phyloP scores from a whole-genome alignment of 1,140 invertebrate species.

The Danaus melanippus region DNA sequence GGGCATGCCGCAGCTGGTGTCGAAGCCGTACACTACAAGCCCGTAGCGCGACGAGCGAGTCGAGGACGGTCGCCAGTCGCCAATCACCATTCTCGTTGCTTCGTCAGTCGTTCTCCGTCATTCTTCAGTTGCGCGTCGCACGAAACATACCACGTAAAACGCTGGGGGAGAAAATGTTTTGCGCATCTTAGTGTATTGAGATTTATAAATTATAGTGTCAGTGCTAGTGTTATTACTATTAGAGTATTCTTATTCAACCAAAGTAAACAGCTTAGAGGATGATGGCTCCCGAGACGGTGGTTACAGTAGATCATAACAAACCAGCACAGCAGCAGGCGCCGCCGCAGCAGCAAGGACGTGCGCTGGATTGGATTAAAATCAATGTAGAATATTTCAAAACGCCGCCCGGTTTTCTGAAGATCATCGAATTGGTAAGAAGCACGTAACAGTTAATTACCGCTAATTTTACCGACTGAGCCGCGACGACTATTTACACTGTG shows the following conservation, averaged over 20 bases:
- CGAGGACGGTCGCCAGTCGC: slow-evolving; percentile 28
- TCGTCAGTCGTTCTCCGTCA: slow-evolving; percentile 23
- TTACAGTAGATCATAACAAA: slow-evolving; percentile 75
- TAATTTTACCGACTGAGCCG: slow-evolving; percentile 11
- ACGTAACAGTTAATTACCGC: slow-evolving; percentile 9
- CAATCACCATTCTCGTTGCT: slow-evolving; percentile 28
- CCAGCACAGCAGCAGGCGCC: slow-evolving; percentile 69
- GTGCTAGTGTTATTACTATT: slow-evolving; percentile 46
- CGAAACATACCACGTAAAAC: slow-evolving; percentile 48
- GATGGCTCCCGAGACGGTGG: slow-evolving; percentile 80
- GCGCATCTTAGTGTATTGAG: slow-evolving; percentile 48
- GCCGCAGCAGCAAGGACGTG: slow-evolving; percentile 67
- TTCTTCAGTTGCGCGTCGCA: slow-evolving; percentile 48
- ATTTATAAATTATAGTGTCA: slow-evolving; percentile 36
- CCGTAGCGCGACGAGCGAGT: slow-evolving; percentile 26
- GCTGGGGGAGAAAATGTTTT: slow-evolving; percentile 47
- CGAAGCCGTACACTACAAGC: slow-evolving; percentile 14
- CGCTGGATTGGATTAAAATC: slow-evolving; percentile 73
- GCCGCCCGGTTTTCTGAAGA: slow-evolving; percentile 74
- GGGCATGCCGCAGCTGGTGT: slow-evolving; percentile 10
- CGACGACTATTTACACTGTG: slow-evolving; percentile 8
- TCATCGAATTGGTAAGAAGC: slow-evolving; percentile 74
- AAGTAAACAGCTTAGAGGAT: slow-evolving; percentile 42
- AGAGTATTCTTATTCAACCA: slow-evolving; percentile 20
- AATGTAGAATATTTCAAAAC: slow-evolving; percentile 77